These are phyloP conservation scores for Amblyjoppa fuscipennis DNA, from an alignment of 2,888 invertebrate species.

Conservation along the genomic window DNA sequence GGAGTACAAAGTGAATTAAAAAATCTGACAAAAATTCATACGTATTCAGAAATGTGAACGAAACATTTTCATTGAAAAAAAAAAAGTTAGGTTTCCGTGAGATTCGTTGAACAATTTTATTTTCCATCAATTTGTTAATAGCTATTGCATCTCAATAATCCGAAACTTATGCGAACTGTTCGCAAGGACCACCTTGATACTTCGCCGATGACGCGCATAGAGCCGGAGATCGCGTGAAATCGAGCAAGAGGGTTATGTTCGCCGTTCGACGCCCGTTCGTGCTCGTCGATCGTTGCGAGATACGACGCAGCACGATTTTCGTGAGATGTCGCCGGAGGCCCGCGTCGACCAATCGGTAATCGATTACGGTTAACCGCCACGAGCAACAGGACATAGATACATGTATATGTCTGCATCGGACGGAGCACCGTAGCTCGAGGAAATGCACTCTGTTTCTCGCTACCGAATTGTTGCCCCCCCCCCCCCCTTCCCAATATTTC, in stretches of 20 bases:
- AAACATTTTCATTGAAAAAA: too few species aligned
- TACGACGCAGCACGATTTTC: not conserved
- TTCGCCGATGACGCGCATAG: not conserved
- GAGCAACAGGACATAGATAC: not conserved
- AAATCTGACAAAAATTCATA: too few species aligned
- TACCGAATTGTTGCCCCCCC: not conserved
- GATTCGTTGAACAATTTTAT: too few species aligned
- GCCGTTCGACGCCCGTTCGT: not conserved
- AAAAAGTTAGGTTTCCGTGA: too few species aligned
- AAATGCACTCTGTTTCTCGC: slow-evolving; percentile 24
- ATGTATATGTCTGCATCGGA: too few species aligned
- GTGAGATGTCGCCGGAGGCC: slow-evolving; percentile 8
- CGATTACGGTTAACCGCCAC: slow-evolving; percentile 25
- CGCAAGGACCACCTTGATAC: too few species aligned
- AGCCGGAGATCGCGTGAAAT: not conserved
- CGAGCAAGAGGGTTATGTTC: not conserved
- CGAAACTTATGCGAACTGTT: too few species aligned
- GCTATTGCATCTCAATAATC: too few species aligned
- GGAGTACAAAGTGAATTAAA: too few species aligned
- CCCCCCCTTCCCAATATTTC: not conserved
- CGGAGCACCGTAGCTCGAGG: not conserved
- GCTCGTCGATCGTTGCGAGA: not conserved
- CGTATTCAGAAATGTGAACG: too few species aligned
- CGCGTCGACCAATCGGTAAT: slow-evolving; percentile 8
- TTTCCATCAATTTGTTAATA: too few species aligned